A percentile compares a stretch with the other conserved stretches of the same genome.
Evolutionary conservation across 2,113 vertebrate species (phyloP).

Genomic region (Oceanodroma tethys): DNA sequence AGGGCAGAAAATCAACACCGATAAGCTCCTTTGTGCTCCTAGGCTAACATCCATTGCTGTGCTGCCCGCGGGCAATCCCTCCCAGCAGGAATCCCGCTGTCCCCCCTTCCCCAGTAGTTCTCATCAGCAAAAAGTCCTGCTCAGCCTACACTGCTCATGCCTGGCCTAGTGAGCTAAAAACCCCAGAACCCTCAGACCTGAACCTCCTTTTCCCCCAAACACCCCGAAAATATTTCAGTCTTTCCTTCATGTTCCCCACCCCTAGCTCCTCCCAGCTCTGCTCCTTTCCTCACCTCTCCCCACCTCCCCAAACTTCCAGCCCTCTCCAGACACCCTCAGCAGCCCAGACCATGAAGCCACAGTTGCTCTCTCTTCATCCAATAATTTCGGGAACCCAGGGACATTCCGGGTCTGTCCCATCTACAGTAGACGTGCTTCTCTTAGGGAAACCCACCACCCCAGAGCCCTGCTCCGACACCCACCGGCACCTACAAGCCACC

Average conservation of each 20-base stretch:
- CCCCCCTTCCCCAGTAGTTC: background rate
- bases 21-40: slow-evolving; percentile 11
- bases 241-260: background rate
- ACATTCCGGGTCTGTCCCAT: background rate
- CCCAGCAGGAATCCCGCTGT: background rate
- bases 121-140: background rate
- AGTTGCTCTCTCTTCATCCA: background rate
- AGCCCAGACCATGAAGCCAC: background rate
- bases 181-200: background rate
- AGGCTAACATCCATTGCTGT: background rate
- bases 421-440: accelerated
- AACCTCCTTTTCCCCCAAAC: background rate
- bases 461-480: background rate
- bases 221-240: background rate
- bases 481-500: accelerated
- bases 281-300: background rate
- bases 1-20: slow-evolving; percentile 22
- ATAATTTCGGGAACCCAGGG: background rate
- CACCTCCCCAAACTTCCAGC: background rate
- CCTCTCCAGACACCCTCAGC: background rate
- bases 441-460: background rate
- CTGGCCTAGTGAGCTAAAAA: background rate
- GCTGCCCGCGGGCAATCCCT: background rate
- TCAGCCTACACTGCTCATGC: background rate
- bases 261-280: background rate